Percentiles rank a stretch among this genome's conserved stretches.
Evolutionary conservation across 2,888 invertebrate genomes (phyloP).

Genomic region (Caenorhabditis sinica): DNA sequence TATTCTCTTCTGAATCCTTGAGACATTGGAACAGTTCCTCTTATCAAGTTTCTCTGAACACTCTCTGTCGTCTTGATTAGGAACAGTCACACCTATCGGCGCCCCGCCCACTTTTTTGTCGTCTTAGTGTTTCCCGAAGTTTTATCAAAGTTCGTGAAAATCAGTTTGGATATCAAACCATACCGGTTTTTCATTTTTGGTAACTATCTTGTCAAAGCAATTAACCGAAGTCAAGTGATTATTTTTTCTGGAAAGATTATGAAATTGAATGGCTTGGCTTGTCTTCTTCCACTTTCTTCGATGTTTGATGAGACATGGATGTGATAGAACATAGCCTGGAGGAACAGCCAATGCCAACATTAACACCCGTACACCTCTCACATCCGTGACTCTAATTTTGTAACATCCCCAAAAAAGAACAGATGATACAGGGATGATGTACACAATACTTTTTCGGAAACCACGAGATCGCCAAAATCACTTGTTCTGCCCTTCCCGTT

Average conservation of each 20-base stretch:
- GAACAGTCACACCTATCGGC: slow-evolving; percentile 20
- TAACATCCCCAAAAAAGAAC: slow-evolving; percentile 19
- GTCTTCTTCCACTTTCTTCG: not conserved
- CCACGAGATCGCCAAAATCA: slow-evolving; percentile 61
- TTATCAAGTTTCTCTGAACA: slow-evolving; percentile 10
- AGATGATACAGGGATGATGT: slow-evolving; percentile 42
- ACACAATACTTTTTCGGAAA: slow-evolving; percentile 38
- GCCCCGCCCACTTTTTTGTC: slow-evolving; percentile 14
- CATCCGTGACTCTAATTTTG: slow-evolving; percentile 34
- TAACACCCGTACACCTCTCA: slow-evolving; percentile 5
- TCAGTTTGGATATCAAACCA: slow-evolving; percentile 39
- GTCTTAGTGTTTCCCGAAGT: slow-evolving; percentile 26
- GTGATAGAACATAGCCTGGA: slow-evolving; percentile 27
- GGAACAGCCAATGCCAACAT: slow-evolving; percentile 21
- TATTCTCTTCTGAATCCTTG: not conserved
- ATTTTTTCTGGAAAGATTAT: not conserved
- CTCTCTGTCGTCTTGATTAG: not conserved
- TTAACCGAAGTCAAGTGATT: slow-evolving; percentile 13
- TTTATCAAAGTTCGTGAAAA: slow-evolving; percentile 35
- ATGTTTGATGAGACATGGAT: slow-evolving; percentile 29
- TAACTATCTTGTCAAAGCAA: slow-evolving; percentile 34
- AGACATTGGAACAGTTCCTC: not conserved
- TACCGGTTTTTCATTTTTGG: slow-evolving; percentile 47
- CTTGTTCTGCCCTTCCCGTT: slow-evolving; percentile 36
- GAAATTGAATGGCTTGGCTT: not conserved